Conservation (phyloP, 2,797 vertebrate species). For the Serranus cabrilla region DNA sequence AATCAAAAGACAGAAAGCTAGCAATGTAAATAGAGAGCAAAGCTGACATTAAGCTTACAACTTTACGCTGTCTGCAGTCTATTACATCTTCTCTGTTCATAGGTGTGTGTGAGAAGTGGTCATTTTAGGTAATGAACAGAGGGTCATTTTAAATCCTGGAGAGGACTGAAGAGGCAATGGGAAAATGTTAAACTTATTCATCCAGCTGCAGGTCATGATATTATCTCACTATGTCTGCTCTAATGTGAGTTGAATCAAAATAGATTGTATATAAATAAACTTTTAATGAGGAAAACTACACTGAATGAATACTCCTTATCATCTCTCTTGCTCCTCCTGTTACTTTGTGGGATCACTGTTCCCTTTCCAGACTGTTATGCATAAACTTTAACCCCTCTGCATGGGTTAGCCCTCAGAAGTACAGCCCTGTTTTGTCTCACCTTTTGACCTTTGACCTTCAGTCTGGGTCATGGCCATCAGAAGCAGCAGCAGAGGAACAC, state of each 20-base stretch:
- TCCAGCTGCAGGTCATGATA: neutral
- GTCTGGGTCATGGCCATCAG: slow-evolving; percentile 45
- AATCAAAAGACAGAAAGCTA: slow-evolving; percentile 1
- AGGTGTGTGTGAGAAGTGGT: slow-evolving; percentile 9
- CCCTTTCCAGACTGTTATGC: slow-evolving; percentile 11
- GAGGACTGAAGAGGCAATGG: neutral
- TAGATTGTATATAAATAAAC: slow-evolving; percentile 2
- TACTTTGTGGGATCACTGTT: neutral
- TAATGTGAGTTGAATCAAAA: slow-evolving; percentile 1
- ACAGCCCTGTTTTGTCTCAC: slow-evolving; percentile 62
- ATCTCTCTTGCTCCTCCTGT: neutral
- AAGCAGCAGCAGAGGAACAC: slow-evolving; percentile 45
- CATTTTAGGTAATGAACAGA: neutral
- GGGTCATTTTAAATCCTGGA: neutral
- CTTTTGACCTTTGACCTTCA: slow-evolving; percentile 44
- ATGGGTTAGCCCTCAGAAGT: slow-evolving; percentile 39
- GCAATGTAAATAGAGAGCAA: slow-evolving; percentile 5
- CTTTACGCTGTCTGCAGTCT: neutral
- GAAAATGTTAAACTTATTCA: slow-evolving; percentile 9
- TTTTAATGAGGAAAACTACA: neutral
- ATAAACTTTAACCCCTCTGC: slow-evolving; percentile 40
- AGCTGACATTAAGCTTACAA: slow-evolving; percentile 17
- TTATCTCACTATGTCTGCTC: neutral
- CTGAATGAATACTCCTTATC: neutral
- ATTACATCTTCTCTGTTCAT: slow-evolving; percentile 2